Evolutionary conservation across 2,888 invertebrate genomes (phyloP), one percentile per base, ranked within the genome.

Genomic region (Nowickia ferox): DNA sequence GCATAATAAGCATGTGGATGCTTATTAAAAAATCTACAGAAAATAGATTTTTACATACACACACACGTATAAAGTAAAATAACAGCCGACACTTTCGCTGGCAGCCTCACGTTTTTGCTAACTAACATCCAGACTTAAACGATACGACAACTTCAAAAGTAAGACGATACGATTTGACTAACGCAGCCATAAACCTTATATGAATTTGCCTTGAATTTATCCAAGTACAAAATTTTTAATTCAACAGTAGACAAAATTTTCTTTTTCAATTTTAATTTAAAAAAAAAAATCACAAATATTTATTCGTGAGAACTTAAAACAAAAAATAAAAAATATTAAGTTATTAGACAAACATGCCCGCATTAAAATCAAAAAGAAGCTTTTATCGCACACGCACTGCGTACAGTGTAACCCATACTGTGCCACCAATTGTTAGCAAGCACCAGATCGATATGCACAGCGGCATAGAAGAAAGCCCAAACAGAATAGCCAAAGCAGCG

Each of bases 371-470:
- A 8, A 71, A 65, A 80, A 40, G 75, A 30, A 61, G 40, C 9
- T 63, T 69, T 4, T 55, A 81, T 75, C 87, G 87, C 13, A 86
- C 55, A 2, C 87, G 87, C 6, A 87, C 77, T 22, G 86, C 87
- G 5, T 87, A 87, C 72, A 87, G 76, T 53, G 68, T 87, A 30
- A 75, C 66, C 9, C 65, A 4, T 42, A 38, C 19, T 13, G 11
- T 63, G 3, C 51, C 11, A n/a, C 83, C 85, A 11, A 59, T 75
- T 30, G 44, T 84, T 17, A 85, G 77, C 51, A 87, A 84, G 76
- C 63, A 83, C 59, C 4, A 55, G 3, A 72, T 87, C 9, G 65
- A 71, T 19, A 61, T 82, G 57, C 65, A 40, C 59, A 40, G 30
- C 1, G 80, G 77, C 5, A 57, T 44, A 30, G 30, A 30, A 9